Percentiles rank a stretch among this genome's conserved stretches.
Evolutionary conservation across 2,113 vertebrate species (phyloP).

Genomic region (Pyrgilauda ruficollis): DNA sequence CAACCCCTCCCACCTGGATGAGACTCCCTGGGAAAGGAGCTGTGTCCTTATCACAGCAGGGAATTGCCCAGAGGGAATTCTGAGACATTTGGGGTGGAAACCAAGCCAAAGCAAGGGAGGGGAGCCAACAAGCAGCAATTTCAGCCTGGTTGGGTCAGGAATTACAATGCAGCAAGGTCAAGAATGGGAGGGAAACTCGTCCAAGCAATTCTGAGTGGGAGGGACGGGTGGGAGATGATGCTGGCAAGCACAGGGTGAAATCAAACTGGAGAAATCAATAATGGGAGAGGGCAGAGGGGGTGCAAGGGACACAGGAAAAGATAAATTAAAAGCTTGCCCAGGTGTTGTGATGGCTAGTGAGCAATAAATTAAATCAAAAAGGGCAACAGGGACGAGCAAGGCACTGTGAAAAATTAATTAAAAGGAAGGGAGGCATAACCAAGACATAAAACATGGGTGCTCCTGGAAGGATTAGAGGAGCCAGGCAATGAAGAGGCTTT

Average conservation of each 20-base stretch:
- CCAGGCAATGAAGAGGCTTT: background rate
- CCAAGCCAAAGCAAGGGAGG: background rate
- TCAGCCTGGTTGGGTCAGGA: background rate
- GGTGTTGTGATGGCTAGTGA: constrained; percentile 48
- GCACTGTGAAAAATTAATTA: constrained; percentile 61
- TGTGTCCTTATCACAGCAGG: background rate
- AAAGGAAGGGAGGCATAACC: constrained; percentile 58
- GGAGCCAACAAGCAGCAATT: background rate
- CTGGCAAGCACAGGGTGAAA: background rate
- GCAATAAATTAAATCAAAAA: constrained; percentile 61
- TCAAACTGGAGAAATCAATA: constrained; percentile 56
- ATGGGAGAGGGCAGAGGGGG: background rate
- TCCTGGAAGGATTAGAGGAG: background rate
- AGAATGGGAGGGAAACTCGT: background rate
- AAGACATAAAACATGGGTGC: constrained; percentile 48
- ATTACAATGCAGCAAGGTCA: background rate
- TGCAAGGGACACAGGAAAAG: background rate
- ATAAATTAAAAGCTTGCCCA: constrained; percentile 61
- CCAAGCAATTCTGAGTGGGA: background rate
- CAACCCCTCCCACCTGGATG: fast-evolving
- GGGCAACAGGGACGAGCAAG: constrained; percentile 24
- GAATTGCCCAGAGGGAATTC: background rate
- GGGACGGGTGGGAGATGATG: background rate
- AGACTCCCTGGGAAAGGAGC: background rate
- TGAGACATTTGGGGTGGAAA: background rate